phyloP scores from a whole-genome alignment of 2,888 invertebrate genomes.

The Coenonympha glycerion region DNA sequence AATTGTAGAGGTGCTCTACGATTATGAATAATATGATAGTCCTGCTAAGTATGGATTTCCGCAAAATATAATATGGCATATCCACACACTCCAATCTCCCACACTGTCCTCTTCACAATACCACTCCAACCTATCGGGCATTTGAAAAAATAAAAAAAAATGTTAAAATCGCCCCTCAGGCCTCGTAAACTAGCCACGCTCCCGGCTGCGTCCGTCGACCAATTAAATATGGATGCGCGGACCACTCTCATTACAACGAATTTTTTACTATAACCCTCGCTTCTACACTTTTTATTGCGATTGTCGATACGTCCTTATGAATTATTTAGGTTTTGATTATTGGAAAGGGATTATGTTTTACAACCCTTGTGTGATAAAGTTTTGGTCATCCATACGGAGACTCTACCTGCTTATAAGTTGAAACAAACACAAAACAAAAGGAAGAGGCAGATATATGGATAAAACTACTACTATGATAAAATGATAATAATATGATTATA shows the following conservation, averaged over 20 bases:
- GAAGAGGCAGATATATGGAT: no score
- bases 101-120: conserved; percentile 70
- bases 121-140: conserved; percentile 62
- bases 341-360: conserved; percentile 23
- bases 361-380: background rate
- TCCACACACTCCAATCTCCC: conserved; percentile 37
- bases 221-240: conserved; percentile 69
- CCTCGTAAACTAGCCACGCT: conserved; percentile 55
- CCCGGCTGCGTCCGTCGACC: conserved; percentile 47
- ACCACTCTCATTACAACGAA: conserved; percentile 53
- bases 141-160: conserved; percentile 55
- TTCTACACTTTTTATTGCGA: conserved; percentile 41
- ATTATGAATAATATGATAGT: no score
- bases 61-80: no score
- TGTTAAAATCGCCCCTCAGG: conserved; percentile 65
- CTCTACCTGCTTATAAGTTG: background rate
- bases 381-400: background rate
- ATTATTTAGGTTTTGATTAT: conserved; percentile 35
- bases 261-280: conserved; percentile 43
- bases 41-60: no score
- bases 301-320: conserved; percentile 37
- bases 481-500: no score
- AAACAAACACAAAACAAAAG: no score
- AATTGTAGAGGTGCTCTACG: no score
- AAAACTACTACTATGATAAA: no score